A percentile compares a stretch with the other conserved stretches of the same genome.
Evolutionary conservation across 2,113 vertebrate genomes (phyloP).

Genomic region (Gorsachius goisagi): DNA sequence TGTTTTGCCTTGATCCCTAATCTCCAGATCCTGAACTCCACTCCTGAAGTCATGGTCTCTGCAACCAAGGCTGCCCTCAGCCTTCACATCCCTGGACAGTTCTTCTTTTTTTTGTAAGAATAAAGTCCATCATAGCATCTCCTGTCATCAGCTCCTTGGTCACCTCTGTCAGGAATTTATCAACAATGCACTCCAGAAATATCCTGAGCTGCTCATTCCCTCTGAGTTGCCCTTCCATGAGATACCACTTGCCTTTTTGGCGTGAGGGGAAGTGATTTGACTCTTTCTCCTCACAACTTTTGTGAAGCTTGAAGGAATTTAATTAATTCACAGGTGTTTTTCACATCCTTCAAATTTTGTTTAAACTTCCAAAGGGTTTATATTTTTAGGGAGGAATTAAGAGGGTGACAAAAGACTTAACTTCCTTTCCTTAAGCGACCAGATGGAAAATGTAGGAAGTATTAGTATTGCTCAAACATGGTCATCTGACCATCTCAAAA

Average conservation of each 20-base stretch:
- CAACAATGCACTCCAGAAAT: not conserved
- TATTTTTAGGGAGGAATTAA: not conserved
- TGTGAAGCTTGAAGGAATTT: not conserved
- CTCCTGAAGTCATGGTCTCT: not conserved
- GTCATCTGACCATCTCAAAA: not conserved
- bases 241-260: not conserved
- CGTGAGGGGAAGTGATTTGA: not conserved
- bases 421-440: not conserved
- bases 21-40: not conserved
- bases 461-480: not conserved
- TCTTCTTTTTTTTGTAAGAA: not conserved
- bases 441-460: not conserved
- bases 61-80: not conserved
- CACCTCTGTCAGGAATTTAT: not conserved
- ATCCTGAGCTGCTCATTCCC: not conserved
- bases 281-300: not conserved
- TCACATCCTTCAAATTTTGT: not conserved
- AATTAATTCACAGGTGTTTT: not conserved
- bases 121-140: not conserved
- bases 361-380: not conserved
- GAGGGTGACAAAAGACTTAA: not conserved
- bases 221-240: not conserved
- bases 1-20: not conserved
- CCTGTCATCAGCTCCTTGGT: not conserved
- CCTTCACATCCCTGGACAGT: not conserved